Evolutionary conservation across 2,888 invertebrate genomes (phyloP).

Genomic region (Tribolium freemani): DNA sequence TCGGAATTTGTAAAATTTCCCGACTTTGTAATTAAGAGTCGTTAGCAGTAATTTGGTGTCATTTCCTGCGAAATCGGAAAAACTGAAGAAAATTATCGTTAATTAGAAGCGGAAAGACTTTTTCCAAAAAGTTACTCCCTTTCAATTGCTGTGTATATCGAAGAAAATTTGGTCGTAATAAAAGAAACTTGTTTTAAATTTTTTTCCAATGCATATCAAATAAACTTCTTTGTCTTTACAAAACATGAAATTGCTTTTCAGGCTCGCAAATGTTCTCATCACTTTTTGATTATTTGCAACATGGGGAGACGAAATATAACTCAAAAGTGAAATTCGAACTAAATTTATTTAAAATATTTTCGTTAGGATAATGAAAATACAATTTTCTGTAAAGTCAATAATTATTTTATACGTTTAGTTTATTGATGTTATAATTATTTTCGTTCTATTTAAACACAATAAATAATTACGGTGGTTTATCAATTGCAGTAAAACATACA

Average conservation of each 20-base stretch:
- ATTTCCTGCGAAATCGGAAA: not conserved
- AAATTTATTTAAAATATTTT: no score
- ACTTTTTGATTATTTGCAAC: not conserved
- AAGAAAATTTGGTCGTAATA: not conserved
- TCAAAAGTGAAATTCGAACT: not conserved
- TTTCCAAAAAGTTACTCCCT: not conserved
- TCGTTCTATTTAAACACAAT: not conserved
- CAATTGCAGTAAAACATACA: not conserved
- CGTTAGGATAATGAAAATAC: no score
- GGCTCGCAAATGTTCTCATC: not conserved
- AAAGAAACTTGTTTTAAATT: not conserved
- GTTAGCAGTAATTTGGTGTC: not conserved
- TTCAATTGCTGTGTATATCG: not conserved
- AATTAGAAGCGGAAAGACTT: not conserved
- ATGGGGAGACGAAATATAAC: not conserved
- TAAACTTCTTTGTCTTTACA: slow-evolving; percentile 10
- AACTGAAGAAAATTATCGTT: not conserved
- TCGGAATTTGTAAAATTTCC: not conserved
- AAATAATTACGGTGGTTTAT: not conserved
- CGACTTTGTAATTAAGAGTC: not conserved
- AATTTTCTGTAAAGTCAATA: not conserved
- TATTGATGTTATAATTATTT: not conserved
- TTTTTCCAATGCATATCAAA: not conserved
- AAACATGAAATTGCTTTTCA: not conserved
- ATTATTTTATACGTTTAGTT: not conserved